Evolutionary conservation across 1,140 invertebrate species (phyloP), one percentile per base, ranked within the genome.

Genomic region (Thaumatotibia leucotreta): DNA sequence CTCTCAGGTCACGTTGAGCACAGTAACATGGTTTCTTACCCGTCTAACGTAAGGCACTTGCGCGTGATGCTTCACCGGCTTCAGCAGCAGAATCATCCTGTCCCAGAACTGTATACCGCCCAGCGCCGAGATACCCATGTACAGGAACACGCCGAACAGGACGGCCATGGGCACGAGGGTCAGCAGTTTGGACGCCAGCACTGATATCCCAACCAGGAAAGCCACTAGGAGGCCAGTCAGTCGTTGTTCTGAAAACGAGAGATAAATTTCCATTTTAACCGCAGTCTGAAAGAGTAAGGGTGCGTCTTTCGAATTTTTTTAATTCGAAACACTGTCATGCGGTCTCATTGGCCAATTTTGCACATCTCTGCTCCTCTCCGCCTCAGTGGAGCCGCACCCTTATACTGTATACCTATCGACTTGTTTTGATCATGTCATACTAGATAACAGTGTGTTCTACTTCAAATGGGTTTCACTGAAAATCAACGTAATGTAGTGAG

Each of bases 121-220:
- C 35, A 97, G 96, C 0, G 97, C 97, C 0, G 97, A 97, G 63
- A 98, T 95, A 32, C 98, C 98, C 96, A 99, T 98, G 91, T 99
- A 99, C 0, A 99, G 92, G 84, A 99, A 99, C 1, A 99, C 97
- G 27, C 98, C 98, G 83, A 99, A 97, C 2, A 99, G 92, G 52
- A 98, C 97, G 8, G 98, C 94, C 93, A 99, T 96, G 2, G 98
- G 98, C 64, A 99, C 96, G 10, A 95, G 91, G 22, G 95, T 92
- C 31, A 99, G 89, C 22, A 98, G 89, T 10, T 95, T 93, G 22
- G 96, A 93, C 93, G 97, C 96, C 6, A 96, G 86, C 11, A 98
- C 95, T 3, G 97, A 97, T 1, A 97, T 79, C 31, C 97, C 97
- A 23, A 96, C 93, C 61, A 97, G 86, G 4, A 96, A 82, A 0